Conservation (phyloP, 2,888 invertebrate species). For the Colostygia pectinataria region DNA sequence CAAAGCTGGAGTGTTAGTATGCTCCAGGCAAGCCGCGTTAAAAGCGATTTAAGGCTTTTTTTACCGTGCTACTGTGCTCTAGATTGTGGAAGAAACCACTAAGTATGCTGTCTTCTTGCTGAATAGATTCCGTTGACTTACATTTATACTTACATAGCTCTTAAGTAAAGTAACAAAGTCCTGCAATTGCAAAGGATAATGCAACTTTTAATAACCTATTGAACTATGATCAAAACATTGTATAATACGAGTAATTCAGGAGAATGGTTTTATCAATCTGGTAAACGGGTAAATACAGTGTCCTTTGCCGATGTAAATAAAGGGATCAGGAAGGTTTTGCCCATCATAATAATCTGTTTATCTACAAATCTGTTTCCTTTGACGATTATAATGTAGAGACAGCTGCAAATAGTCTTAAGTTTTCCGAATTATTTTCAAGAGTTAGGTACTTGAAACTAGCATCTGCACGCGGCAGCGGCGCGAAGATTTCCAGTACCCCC, state of each 20-base stretch:
- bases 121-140: too few relatives aligned
- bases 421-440: too few relatives aligned
- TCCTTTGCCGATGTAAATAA: constrained; percentile 8
- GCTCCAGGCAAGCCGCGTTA: constrained; percentile 20
- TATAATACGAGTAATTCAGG: constrained; percentile 7
- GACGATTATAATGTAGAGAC: too few relatives aligned
- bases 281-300: constrained; percentile 5
- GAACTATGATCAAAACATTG: constrained; percentile 3
- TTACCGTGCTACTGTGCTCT: constrained; percentile 45
- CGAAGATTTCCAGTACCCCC: too few relatives aligned
- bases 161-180: too few relatives aligned
- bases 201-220: too few relatives aligned
- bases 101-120: constrained; percentile 58
- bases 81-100: constrained; percentile 41
- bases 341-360: constrained; percentile 45
- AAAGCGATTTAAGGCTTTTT: constrained; percentile 32
- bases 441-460: too few relatives aligned
- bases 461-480: too few relatives aligned
- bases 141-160: too few relatives aligned
- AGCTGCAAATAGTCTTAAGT: too few relatives aligned
- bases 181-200: too few relatives aligned
- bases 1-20: constrained; percentile 46
- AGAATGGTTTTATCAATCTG: background rate
- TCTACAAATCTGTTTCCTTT: constrained; percentile 33
- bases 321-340: constrained; percentile 41